These are phyloP conservation scores for Pelusios castaneus DNA, from an alignment of 2,113 vertebrate species.

Conservation along the genomic window DNA sequence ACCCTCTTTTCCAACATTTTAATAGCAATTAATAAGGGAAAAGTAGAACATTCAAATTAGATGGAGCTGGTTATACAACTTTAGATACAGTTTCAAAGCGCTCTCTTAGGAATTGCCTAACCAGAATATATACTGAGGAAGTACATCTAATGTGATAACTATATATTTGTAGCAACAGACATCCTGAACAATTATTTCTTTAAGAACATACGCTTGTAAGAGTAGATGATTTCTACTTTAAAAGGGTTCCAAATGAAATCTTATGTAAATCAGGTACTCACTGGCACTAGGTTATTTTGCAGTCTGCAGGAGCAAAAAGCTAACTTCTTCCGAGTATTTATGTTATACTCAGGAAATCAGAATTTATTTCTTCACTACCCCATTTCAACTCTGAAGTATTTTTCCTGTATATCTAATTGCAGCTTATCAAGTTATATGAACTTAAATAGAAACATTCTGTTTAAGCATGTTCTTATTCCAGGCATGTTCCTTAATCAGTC, in stretches of 20 bases:
- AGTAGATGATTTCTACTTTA: neutral
- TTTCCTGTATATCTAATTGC: slow-evolving; percentile 49
- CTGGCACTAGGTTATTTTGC: slow-evolving; percentile 23
- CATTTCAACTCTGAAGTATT: slow-evolving; percentile 53
- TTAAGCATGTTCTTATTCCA: slow-evolving; percentile 66
- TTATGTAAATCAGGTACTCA: slow-evolving; percentile 22
- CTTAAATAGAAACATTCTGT: slow-evolving; percentile 66
- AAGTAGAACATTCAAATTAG: neutral
- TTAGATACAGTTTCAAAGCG: neutral
- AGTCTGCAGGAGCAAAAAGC: slow-evolving; percentile 45
- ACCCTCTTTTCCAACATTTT: neutral
- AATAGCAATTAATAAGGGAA: neutral
- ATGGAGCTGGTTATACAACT: neutral
- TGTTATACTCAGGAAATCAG: slow-evolving; percentile 17
- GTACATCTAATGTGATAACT: neutral
- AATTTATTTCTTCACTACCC: neutral
- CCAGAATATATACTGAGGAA: neutral
- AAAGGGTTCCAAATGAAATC: neutral
- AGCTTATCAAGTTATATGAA: slow-evolving; percentile 58
- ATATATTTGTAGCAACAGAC: neutral
- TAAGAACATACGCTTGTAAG: neutral
- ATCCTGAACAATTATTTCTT: neutral
- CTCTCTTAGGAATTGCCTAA: neutral
- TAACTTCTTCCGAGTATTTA: slow-evolving; percentile 35
- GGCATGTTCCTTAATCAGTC: slow-evolving; percentile 69